Conservation (phyloP, 2,113 vertebrate species). For the Nicator chloris region DNA sequence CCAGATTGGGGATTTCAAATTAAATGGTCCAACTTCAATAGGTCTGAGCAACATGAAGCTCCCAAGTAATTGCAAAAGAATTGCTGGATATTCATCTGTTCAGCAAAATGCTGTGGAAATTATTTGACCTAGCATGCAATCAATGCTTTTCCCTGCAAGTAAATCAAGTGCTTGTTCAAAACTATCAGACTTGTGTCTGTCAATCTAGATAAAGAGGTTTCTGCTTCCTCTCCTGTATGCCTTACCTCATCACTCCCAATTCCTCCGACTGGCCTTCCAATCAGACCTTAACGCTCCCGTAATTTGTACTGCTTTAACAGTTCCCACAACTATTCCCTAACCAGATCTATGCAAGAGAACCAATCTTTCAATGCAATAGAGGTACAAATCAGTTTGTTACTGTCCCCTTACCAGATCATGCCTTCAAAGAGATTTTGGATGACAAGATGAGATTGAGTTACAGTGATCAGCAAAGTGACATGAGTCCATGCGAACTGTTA, state of each 20-base stretch:
- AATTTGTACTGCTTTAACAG: not conserved
- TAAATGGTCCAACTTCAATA: not conserved
- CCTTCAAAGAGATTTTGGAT: constrained; percentile 99
- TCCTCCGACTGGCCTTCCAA: not conserved
- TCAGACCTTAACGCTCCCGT: not conserved
- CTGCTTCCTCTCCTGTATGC: not conserved
- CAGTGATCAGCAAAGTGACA: constrained; percentile 99
- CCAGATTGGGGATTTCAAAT: not conserved
- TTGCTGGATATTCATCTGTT: not conserved
- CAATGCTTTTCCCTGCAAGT: not conserved
- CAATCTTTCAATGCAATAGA: not conserved
- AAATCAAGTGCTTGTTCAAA: not conserved
- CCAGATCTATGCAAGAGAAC: not conserved
- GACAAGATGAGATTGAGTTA: constrained; percentile 99
- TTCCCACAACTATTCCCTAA: not conserved
- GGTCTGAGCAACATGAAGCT: not conserved
- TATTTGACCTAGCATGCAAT: not conserved
- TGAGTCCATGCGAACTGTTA: constrained; percentile 99
- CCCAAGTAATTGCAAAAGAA: not conserved
- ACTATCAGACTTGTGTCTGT: not conserved
- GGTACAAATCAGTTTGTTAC: constrained; percentile 7
- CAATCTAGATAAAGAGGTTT: not conserved
- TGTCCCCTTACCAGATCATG: constrained; percentile 96
- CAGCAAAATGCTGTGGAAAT: not conserved
- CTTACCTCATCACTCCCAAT: not conserved